These are phyloP conservation scores for Micrastur ruficollis DNA, from an alignment of 2,797 vertebrate genomes.

Conservation along the genomic window DNA sequence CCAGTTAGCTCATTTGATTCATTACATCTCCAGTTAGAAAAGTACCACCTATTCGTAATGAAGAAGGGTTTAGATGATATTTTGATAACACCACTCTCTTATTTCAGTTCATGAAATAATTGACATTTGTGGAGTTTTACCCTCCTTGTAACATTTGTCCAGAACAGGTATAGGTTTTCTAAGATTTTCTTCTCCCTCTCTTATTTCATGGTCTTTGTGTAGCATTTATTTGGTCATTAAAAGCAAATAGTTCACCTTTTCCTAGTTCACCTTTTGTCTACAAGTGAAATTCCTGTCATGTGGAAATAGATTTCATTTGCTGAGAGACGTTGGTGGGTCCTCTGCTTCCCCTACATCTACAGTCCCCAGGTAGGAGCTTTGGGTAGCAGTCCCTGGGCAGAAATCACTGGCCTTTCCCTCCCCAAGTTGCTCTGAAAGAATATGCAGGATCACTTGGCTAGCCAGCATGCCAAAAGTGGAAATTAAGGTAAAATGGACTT, in stretches of 20 bases:
- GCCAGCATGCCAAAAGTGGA: not conserved
- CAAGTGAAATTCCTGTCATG: not conserved
- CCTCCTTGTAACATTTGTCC: not conserved
- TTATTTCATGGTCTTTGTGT: not conserved
- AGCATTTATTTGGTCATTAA: not conserved
- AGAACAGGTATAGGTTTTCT: not conserved
- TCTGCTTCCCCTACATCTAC: not conserved
- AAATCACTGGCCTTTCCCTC: not conserved
- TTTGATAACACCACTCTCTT: not conserved
- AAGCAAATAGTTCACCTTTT: constrained; percentile 2
- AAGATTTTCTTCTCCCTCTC: not conserved
- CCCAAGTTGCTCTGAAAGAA: not conserved
- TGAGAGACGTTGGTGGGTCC: not conserved
- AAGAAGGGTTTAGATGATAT: not conserved
- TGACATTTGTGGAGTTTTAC: not conserved
- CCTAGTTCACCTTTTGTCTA: not conserved
- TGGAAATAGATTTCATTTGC: not conserved
- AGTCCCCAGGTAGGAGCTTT: not conserved
- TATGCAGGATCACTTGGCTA: not conserved
- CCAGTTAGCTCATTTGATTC: not conserved
- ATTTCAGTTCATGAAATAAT: not conserved
- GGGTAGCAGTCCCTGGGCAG: not conserved
- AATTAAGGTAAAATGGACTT: not conserved
- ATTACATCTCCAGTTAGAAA: not conserved
- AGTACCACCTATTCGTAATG: not conserved